Evolutionary conservation across 2,888 invertebrate species (phyloP).

Genomic region (Pinctada fucata): DNA sequence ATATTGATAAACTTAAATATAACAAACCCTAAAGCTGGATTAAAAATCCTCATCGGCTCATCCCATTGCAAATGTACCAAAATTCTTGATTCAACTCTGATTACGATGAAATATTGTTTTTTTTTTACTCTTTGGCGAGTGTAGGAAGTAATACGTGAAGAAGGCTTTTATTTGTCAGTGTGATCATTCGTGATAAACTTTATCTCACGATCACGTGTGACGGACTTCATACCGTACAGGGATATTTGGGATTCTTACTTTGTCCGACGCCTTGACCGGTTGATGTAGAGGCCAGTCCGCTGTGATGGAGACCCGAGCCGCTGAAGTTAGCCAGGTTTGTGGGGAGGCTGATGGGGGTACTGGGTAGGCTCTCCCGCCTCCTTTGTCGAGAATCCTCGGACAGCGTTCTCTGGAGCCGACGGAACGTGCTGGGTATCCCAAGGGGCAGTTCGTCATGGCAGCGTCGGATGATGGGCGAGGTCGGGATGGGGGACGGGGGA

Average conservation of each 20-base stretch:
- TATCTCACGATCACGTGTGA: too few relatives aligned
- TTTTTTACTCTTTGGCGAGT: too few relatives aligned
- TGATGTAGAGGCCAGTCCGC: constrained; percentile 38
- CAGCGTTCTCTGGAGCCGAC: constrained; percentile 74
- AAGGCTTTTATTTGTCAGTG: too few relatives aligned
- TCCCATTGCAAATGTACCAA: too few relatives aligned
- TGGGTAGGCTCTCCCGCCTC: constrained; percentile 74
- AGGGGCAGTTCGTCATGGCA: constrained; percentile 55
- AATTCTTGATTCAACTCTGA: too few relatives aligned
- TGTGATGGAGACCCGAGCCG: constrained; percentile 14
- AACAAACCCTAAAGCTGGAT: too few relatives aligned
- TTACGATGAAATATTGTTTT: too few relatives aligned
- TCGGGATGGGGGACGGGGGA: constrained; percentile 61
- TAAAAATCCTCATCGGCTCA: too few relatives aligned
- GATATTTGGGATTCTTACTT: constrained; percentile 11
- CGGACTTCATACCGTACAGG: too few relatives aligned
- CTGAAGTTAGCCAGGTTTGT: constrained; percentile 20
- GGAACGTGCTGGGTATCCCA: constrained; percentile 53
- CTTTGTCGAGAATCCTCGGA: constrained; percentile 76
- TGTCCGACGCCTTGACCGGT: constrained; percentile 17
- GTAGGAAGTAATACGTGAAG: too few relatives aligned
- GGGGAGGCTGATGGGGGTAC: constrained; percentile 52
- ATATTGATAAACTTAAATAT: too few relatives aligned
- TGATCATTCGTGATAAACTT: too few relatives aligned
- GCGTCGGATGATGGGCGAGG: constrained; percentile 69